Base-by-base conservation (phyloP, 2,113 vertebrate genomes). In the Chrysochloris asiatica region DNA sequence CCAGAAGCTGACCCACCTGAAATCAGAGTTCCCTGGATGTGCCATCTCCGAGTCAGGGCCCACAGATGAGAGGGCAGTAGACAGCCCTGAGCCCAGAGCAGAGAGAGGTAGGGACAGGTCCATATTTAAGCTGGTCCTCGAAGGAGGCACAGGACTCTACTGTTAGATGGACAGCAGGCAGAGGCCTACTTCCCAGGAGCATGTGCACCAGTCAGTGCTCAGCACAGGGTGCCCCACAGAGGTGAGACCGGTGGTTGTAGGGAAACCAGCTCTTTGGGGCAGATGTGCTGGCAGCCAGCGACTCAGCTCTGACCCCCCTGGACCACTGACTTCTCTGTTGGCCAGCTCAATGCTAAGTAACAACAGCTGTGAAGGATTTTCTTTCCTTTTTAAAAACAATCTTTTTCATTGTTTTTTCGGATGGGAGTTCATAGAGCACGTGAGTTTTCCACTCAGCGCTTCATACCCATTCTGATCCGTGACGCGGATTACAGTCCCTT, bases 21-120 rank as follows among this genome's bases (percentile, higher is more conserved):
- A 16, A 26, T 11, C 14, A n/a, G 22, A 5, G 47, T 2, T 22
- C 50, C 52, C 28, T 0, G 36, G 28, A 30, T 0, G 0, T 14
- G 36, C 3, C 36, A 4, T 69, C 69, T 41, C 4, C 10, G 14
- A 3, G 21, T n/a, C n/a, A n/a, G n/a, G n/a, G 2, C 8, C 52
- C 1, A 13, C 2, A 2, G 24, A 16, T 3, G 83, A 52, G 26
- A n/a, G 8, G 43, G 16, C 21, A 36, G n/a, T n/a, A 4, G 11
- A n/a, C 1, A 7, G n/a, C 82, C 43, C 4, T 1, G 9, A 52
- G 41, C 8, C 21, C 10, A 33, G 10, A 14, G 3, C 43, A 30
- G 41, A 38, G 47, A 36, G 8, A 4, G n/a, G n/a, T n/a, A n/a
- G n/a, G n/a, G n/a, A n/a, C n/a, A n/a, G n/a, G n/a, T n/a, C n/a